These are phyloP conservation scores for Poecilus cupreus DNA, from an alignment of 2,888 invertebrate species.

Conservation along the genomic window DNA sequence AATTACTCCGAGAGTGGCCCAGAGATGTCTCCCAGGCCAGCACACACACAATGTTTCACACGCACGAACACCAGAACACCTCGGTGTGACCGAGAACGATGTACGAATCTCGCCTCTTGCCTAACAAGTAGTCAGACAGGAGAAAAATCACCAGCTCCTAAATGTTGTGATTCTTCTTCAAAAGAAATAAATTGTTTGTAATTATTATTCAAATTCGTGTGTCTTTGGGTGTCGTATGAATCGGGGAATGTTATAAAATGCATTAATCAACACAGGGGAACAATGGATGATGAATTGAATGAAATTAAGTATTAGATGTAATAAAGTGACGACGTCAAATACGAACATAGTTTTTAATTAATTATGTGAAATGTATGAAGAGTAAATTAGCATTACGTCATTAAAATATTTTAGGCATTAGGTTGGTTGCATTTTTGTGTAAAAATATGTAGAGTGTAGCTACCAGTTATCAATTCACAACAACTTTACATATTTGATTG, in stretches of 20 bases:
- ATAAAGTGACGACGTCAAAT: conserved; percentile 27
- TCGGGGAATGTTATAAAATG: conserved; percentile 14
- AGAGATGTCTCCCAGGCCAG: conserved; percentile 32
- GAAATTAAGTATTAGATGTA: conserved; percentile 14
- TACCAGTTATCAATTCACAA: too few relatives aligned
- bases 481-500: too few relatives aligned
- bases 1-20: conserved; percentile 46
- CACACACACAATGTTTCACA: conserved; percentile 45
- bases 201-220: conserved; percentile 38
- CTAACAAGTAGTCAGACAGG: conserved; percentile 17
- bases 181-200: conserved; percentile 38
- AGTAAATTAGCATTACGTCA: neutral
- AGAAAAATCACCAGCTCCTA: conserved; percentile 26
- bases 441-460: neutral
- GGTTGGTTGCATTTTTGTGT: too few relatives aligned
- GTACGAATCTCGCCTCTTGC: neutral
- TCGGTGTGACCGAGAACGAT: neutral
- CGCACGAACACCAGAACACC: neutral
- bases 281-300: conserved; percentile 15
- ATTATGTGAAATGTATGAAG: neutral
- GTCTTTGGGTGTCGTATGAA: conserved; percentile 36
- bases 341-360: conserved; percentile 7
- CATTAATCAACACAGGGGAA: conserved; percentile 8
- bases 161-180: conserved; percentile 32
- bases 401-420: neutral